Evolutionary conservation across 2,113 vertebrate species (phyloP).

Genomic region (Spermophilus dauricus): DNA sequence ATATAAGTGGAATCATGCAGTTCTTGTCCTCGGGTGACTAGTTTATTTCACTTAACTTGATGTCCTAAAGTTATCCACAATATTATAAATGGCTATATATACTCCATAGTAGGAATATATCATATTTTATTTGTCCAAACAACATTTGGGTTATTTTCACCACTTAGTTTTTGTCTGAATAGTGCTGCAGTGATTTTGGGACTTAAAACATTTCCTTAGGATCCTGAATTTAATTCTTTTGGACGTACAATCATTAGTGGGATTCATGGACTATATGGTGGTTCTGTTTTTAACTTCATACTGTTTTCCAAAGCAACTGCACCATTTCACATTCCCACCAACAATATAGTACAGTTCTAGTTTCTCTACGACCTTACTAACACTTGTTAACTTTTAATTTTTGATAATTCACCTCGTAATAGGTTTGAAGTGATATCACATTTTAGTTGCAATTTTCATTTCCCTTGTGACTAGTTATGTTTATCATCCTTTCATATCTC

Average conservation of each 20-base stretch:
- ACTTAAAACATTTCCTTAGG: neutral
- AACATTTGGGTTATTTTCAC: neutral
- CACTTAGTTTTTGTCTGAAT: neutral
- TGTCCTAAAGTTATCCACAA: neutral
- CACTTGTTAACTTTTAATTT: neutral
- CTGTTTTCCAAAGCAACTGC: neutral
- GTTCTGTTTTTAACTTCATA: neutral
- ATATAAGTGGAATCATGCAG: neutral
- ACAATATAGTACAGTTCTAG: neutral
- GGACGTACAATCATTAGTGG: no score
- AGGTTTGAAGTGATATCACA: neutral
- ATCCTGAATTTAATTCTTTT: neutral
- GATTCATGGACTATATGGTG: neutral
- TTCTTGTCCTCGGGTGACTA: neutral
- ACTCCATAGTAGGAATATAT: no score
- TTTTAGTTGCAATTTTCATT: neutral
- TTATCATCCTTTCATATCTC: neutral
- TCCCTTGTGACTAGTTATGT: neutral
- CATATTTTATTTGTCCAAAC: neutral
- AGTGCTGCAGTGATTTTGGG: neutral
- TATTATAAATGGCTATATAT: no score
- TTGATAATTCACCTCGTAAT: neutral
- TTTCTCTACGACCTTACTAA: neutral
- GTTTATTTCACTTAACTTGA: neutral
- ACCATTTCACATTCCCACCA: neutral